Conservation (phyloP, 1,140 invertebrate species). For the Papilio aristodemus region DNA sequence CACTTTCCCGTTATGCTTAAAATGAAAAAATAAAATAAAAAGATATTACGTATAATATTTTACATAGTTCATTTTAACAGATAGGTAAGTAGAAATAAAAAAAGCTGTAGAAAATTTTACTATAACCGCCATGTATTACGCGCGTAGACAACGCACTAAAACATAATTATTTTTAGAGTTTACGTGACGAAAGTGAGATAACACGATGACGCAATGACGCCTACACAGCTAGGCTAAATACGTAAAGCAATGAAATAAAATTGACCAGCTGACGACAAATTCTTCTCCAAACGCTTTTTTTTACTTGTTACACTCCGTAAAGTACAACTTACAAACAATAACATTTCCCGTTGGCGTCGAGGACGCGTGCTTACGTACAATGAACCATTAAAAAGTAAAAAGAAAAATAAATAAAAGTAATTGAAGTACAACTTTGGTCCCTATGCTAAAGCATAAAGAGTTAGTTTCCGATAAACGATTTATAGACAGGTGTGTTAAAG, state of each 20-base stretch:
- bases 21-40: neutral
- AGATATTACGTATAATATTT: no score
- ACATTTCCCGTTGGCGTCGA: slow-evolving; percentile 40
- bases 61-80: no score
- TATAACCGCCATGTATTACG: neutral
- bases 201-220: slow-evolving; percentile 10
- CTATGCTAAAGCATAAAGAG: slow-evolving; percentile 7
- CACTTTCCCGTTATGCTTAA: neutral
- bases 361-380: slow-evolving; percentile 34
- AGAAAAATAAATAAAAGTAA: slow-evolving; percentile 26
- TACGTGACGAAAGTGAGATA: slow-evolving; percentile 14
- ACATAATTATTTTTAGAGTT: neutral
- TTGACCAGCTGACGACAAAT: slow-evolving; percentile 35
- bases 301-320: slow-evolving; percentile 39
- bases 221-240: slow-evolving; percentile 21
- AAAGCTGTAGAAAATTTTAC: no score
- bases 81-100: no score
- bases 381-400: slow-evolving; percentile 27
- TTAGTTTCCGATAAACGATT: slow-evolving; percentile 6
- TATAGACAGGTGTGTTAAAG: slow-evolving; percentile 21
- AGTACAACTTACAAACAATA: slow-evolving; percentile 43
- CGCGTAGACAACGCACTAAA: neutral
- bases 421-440: slow-evolving; percentile 18
- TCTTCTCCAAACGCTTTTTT: slow-evolving; percentile 32
- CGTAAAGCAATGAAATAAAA: slow-evolving; percentile 33